Conservation (phyloP, 2,113 vertebrate species). For the Sapayoa aenigma region DNA sequence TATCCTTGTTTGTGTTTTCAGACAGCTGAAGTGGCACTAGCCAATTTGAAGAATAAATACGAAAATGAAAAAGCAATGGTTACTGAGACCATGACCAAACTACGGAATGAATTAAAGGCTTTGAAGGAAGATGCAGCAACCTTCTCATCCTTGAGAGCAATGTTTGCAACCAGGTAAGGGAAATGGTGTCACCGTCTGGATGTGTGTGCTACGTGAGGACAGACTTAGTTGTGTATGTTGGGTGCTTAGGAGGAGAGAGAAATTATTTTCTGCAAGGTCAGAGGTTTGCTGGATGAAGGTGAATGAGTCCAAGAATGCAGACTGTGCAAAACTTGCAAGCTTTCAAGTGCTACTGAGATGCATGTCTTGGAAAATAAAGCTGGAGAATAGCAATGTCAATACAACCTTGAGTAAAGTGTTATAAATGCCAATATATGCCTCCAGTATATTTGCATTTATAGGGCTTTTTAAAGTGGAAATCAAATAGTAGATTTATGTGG, state of each 20-base stretch:
- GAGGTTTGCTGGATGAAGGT: background rate
- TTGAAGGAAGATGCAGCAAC: slow-evolving; percentile 98
- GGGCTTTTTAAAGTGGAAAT: slow-evolving; percentile 33
- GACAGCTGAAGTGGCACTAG: slow-evolving; percentile 94
- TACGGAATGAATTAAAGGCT: slow-evolving; percentile 96
- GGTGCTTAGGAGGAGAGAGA: background rate
- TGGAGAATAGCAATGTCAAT: slow-evolving; percentile 18
- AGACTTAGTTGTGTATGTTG: background rate
- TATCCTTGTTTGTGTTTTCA: slow-evolving; percentile 60
- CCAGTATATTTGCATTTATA: slow-evolving; percentile 53
- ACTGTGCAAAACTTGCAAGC: slow-evolving; percentile 3
- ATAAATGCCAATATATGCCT: background rate
- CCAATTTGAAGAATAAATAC: slow-evolving; percentile 98
- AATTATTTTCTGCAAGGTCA: background rate
- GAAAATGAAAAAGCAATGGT: slow-evolving; percentile 98
- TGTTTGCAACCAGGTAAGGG: slow-evolving; percentile 95
- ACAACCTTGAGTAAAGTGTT: slow-evolving; percentile 32
- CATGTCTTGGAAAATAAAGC: background rate
- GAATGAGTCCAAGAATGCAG: background rate
- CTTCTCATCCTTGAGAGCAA: slow-evolving; percentile 96
- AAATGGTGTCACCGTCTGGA: rapidly evolving
- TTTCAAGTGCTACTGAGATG: background rate
- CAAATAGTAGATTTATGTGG: slow-evolving; percentile 14
- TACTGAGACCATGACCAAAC: slow-evolving; percentile 97
- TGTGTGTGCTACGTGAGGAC: background rate